Evolutionary conservation across 2,113 vertebrate genomes (phyloP).

Genomic region (Oncorhynchus masou): DNA sequence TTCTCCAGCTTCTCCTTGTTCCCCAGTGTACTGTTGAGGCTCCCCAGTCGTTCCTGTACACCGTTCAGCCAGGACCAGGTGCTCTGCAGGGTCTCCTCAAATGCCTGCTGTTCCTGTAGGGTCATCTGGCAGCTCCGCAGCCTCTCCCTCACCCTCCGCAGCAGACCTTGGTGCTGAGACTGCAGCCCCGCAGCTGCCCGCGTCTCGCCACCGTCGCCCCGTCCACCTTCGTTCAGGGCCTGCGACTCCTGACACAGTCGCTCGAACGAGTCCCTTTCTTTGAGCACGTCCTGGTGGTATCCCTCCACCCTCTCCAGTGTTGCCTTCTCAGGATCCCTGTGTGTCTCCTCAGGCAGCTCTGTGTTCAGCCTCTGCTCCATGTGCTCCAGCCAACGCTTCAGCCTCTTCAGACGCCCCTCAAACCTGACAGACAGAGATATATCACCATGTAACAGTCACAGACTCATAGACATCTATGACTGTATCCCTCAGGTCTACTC

Average conservation of each 20-base stretch:
- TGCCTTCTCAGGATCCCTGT: constrained; percentile 83
- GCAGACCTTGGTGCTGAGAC: constrained; percentile 82
- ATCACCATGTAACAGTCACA: neutral
- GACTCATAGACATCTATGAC: neutral
- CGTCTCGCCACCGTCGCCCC: constrained; percentile 80
- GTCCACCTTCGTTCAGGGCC: constrained; percentile 82
- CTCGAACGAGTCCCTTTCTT: constrained; percentile 91
- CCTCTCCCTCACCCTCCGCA: constrained; percentile 79
- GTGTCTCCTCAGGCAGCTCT: constrained; percentile 81
- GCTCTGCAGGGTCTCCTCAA: constrained; percentile 85
- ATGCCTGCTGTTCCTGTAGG: constrained; percentile 88
- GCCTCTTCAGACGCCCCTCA: constrained; percentile 85
- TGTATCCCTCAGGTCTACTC: neutral
- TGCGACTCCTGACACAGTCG: constrained; percentile 86
- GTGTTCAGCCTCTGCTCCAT: constrained; percentile 85
- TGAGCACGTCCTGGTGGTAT: constrained; percentile 86
- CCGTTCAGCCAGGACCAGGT: constrained; percentile 87
- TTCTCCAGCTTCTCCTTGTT: constrained; percentile 85
- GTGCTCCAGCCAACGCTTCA: constrained; percentile 84
- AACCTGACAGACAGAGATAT: constrained; percentile 74
- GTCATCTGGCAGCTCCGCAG: constrained; percentile 82
- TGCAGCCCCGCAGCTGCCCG: constrained; percentile 84
- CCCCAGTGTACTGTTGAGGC: constrained; percentile 83
- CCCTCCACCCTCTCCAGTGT: constrained; percentile 87
- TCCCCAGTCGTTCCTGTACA: constrained; percentile 80